phyloP scores from a whole-genome alignment of 2,113 vertebrate genomes.

The Tetraodon nigroviridis region DNA sequence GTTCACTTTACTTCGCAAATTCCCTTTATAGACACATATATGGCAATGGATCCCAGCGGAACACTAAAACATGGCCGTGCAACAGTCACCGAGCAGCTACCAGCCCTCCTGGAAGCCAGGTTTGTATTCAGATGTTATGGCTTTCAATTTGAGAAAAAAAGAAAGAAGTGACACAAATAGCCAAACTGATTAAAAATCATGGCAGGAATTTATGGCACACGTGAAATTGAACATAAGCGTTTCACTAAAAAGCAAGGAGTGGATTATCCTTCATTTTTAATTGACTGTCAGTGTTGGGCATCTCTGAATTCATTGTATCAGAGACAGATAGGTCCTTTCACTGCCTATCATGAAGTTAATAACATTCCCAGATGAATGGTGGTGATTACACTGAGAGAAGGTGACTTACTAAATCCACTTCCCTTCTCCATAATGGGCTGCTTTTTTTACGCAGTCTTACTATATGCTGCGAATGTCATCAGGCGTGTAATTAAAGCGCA shows the following conservation, averaged over 20 bases:
- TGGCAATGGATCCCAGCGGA: slow-evolving; percentile 75
- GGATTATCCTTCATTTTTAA: slow-evolving; percentile 78
- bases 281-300: slow-evolving; percentile 74
- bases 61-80: slow-evolving; percentile 68
- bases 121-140: slow-evolving; percentile 70
- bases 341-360: slow-evolving; percentile 76
- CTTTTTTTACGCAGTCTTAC: slow-evolving; percentile 39
- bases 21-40: slow-evolving; percentile 75
- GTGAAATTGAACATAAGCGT: slow-evolving; percentile 65
- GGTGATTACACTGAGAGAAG: slow-evolving; percentile 67
- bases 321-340: slow-evolving; percentile 71
- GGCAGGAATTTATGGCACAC: slow-evolving; percentile 66
- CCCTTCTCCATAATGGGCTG: slow-evolving; percentile 48
- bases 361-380: slow-evolving; percentile 69
- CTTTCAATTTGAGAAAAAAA: slow-evolving; percentile 46
- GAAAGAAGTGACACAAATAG: slow-evolving; percentile 57
- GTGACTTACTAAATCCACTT: slow-evolving; percentile 60
- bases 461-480: slow-evolving; percentile 27
- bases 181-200: slow-evolving; percentile 66
- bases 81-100: slow-evolving; percentile 55
- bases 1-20: slow-evolving; percentile 73
- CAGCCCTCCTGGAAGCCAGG: slow-evolving; percentile 54
- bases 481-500: slow-evolving; percentile 11
- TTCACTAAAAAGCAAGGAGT: slow-evolving; percentile 60
- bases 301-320: slow-evolving; percentile 65